Evolutionary conservation across 2,888 invertebrate species (phyloP), one percentile per base, ranked within the genome.

Genomic region (Crepidodera aurea): DNA sequence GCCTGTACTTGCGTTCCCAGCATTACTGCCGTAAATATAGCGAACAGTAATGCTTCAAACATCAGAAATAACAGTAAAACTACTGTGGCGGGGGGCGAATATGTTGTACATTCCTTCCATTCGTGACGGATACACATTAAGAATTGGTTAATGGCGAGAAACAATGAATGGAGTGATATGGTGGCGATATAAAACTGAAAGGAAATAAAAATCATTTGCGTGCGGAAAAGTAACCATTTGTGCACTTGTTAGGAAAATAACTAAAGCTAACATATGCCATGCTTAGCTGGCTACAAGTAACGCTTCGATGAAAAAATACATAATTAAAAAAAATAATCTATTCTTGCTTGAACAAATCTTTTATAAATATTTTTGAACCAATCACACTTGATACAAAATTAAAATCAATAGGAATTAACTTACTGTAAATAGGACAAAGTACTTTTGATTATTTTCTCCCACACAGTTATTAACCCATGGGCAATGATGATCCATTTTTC

Each of bases 391-490:
- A n/a, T n/a, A n/a, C n/a, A n/a, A n/a, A n/a, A n/a, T n/a, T n/a
- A n/a, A n/a, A n/a, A n/a, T n/a, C n/a, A n/a, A n/a, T n/a, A n/a
- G n/a, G n/a, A n/a, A n/a, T n/a, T n/a, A 42, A 86, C 90, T 88
- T 82, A 96, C 96, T 66, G 96, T 97, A 82, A 99, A 99, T 57
- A 99, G 86, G 60, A 99, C 97, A 84, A 99, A 99, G 83, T 93
- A 99, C 83, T 99, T 99, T 84, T 99, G 99, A 85, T 99, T 99
- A 78, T 93, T 95, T 82, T 98, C 98, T 15, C 99, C 99, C 1
- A 99, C 97, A 82, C 99, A 99, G 81, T 99, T 99, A 80, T 99
- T 99, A 6, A 99, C 94, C 97, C 97, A 98, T 0, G 98, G 98
- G 82, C 92, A 93, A 77, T 93, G 92, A 78, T 92, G 92, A 76